Conservation (phyloP, 2,888 invertebrate species). For the Drosophila quasianomalipes region DNA sequence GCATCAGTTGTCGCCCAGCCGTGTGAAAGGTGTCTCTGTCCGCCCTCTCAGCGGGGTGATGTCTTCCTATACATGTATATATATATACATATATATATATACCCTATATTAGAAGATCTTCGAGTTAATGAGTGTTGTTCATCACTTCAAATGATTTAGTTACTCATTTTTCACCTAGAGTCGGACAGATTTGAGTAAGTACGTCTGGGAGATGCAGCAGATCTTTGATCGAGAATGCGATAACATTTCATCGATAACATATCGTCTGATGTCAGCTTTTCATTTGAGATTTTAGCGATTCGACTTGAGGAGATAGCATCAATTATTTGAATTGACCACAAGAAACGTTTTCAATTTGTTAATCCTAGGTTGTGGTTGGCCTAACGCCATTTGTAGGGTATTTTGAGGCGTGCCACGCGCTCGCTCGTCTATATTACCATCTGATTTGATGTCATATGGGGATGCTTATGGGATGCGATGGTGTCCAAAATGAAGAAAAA, state of each 20-base stretch:
- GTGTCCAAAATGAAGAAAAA: conserved; percentile 63
- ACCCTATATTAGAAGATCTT: neutral
- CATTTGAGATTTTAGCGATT: neutral
- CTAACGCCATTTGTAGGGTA: conserved; percentile 12
- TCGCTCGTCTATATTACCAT: neutral
- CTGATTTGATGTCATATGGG: conserved; percentile 37
- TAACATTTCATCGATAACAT: neutral
- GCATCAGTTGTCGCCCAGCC: conserved; percentile 31
- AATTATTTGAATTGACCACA: neutral
- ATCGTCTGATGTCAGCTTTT: neutral
- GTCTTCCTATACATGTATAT: neutral
- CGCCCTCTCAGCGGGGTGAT: neutral
- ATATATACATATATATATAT: neutral
- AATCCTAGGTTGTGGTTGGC: neutral
- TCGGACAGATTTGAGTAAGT: neutral
- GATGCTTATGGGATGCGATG: conserved; percentile 30
- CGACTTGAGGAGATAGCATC: neutral
- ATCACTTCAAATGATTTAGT: neutral
- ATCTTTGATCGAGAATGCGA: neutral
- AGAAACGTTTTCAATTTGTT: neutral
- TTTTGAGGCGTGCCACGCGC: conserved; percentile 3
- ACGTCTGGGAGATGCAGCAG: neutral
- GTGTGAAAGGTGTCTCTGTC: conserved; percentile 37
- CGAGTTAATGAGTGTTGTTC: neutral
- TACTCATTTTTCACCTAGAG: neutral